Evolutionary conservation across 2,888 invertebrate genomes (phyloP).

Genomic region (Nomada hirtipes): DNA sequence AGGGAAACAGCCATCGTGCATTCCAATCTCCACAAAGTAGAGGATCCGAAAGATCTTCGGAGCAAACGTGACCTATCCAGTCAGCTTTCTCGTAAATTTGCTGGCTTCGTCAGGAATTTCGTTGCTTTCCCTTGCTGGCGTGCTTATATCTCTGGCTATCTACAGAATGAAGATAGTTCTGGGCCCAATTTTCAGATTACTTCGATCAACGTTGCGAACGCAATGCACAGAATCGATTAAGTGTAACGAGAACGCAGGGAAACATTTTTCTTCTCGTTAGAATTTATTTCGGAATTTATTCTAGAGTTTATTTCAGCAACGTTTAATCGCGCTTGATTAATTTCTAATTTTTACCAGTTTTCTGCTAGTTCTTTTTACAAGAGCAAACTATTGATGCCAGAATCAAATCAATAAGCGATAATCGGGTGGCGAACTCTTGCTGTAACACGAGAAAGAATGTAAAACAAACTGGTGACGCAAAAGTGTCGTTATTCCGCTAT

Average conservation of each 20-base stretch:
- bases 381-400: too few relatives aligned
- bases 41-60: constrained; percentile 57
- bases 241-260: neutral
- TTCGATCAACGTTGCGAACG: neutral
- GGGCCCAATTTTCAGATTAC: neutral
- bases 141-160: neutral
- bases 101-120: constrained; percentile 33
- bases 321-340: too few relatives aligned
- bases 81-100: constrained; percentile 51
- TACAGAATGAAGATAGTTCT: constrained; percentile 43
- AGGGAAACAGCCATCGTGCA: constrained; percentile 62
- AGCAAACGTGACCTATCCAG: constrained; percentile 56
- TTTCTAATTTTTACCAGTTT: too few relatives aligned
- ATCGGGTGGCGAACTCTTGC: neutral
- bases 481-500: constrained; percentile 36
- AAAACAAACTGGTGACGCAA: neutral
- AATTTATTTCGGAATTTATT: too few relatives aligned
- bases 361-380: too few relatives aligned
- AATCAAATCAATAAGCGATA: neutral
- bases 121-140: constrained; percentile 1
- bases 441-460: neutral
- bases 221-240: neutral
- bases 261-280: too few relatives aligned
- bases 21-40: constrained; percentile 71
- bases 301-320: too few relatives aligned